Evolutionary conservation across 2,888 invertebrate genomes (phyloP).

Genomic region (Agriotes lineatus): DNA sequence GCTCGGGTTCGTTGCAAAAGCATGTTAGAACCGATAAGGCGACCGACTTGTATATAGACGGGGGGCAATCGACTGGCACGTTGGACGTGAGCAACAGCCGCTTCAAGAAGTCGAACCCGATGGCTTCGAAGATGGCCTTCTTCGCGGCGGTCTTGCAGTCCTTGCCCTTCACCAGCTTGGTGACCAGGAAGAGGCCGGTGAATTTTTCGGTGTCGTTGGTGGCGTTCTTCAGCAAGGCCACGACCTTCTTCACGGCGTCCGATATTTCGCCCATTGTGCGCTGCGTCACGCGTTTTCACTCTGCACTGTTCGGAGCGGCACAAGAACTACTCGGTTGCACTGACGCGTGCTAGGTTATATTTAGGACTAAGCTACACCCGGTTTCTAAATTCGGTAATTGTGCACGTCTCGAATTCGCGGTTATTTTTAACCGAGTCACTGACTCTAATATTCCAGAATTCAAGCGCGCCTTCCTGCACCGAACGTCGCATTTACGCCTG

Average conservation of each 20-base stretch:
- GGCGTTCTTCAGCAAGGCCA: conserved; percentile 82
- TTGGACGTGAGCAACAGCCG: conserved; percentile 81
- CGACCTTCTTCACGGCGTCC: conserved; percentile 88
- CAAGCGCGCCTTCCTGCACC: conserved; percentile 22
- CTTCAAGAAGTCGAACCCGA: conserved; percentile 88
- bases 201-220: conserved; percentile 91
- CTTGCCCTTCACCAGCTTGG: conserved; percentile 87
- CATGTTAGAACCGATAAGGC: conserved; percentile 89
- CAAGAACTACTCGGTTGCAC: conserved; percentile 48
- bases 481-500: conserved; percentile 20
- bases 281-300: conserved; percentile 16
- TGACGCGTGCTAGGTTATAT: conserved; percentile 61
- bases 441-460: conserved; percentile 52
- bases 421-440: conserved; percentile 64
- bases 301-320: conserved; percentile 30
- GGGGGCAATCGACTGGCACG: conserved; percentile 89
- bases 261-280: conserved; percentile 70
- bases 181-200: conserved; percentile 91
- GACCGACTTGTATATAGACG: conserved; percentile 90
- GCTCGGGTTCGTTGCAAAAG: conserved; percentile 84
- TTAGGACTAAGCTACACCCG: conserved; percentile 59
- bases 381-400: conserved; percentile 66
- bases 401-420: conserved; percentile 58
- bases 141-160: conserved; percentile 79
- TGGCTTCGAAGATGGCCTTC: conserved; percentile 87